phyloP scores from a whole-genome alignment of 2,113 vertebrate genomes.

The Tachysurus vachellii region DNA sequence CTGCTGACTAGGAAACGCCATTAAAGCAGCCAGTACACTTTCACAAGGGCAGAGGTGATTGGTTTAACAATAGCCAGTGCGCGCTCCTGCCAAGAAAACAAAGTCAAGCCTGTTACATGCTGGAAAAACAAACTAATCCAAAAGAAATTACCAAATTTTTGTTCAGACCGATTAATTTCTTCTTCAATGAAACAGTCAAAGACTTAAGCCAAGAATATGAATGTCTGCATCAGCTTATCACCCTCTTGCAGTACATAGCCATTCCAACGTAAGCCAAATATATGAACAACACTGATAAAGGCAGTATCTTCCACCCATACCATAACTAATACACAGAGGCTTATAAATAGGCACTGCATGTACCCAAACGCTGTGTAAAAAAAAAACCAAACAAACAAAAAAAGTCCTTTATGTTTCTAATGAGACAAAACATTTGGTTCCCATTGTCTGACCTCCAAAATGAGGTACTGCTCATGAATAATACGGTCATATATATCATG shows the following conservation, averaged over 20 bases:
- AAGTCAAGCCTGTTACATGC: neutral
- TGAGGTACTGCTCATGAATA: neutral
- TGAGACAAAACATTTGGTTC: neutral
- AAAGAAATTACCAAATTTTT: neutral
- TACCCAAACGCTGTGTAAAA: neutral
- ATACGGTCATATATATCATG: neutral
- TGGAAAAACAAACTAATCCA: neutral
- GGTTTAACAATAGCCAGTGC: slow-evolving; percentile 17
- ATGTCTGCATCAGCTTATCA: slow-evolving; percentile 19
- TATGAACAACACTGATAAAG: slow-evolving; percentile 25
- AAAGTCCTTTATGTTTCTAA: neutral
- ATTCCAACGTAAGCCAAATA: neutral
- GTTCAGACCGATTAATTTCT: neutral
- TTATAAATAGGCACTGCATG: slow-evolving; percentile 23
- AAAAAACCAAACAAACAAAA: too few relatives aligned
- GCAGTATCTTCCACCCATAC: neutral
- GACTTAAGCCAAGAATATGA: neutral
- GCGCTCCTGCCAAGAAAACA: neutral
- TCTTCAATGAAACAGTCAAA: neutral
- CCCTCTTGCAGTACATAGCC: neutral
- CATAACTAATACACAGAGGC: neutral
- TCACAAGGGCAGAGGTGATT: slow-evolving; percentile 13
- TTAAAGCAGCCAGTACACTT: neutral
- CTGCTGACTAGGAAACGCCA: neutral
- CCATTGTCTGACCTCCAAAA: neutral